Evolutionary conservation across 2,113 vertebrate genomes (phyloP).

Genomic region (Mesoclemmys tuberculata): DNA sequence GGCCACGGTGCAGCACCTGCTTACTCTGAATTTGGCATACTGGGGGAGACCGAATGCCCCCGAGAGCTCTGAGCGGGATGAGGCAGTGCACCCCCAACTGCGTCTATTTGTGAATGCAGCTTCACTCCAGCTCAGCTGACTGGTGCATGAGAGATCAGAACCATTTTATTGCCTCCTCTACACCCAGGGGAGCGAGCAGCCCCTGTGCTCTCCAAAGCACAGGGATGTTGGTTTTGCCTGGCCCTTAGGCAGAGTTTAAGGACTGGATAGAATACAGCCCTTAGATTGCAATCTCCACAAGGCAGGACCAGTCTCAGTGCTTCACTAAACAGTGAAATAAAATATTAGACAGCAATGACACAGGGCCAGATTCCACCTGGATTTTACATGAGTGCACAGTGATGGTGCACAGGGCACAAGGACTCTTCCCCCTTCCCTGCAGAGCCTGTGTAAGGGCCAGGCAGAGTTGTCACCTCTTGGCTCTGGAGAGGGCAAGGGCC

Average conservation of each 20-base stretch:
- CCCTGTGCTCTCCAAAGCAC: background rate
- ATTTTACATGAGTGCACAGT: background rate
- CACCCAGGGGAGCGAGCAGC: background rate
- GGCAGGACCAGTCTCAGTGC: background rate
- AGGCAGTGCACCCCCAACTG: background rate
- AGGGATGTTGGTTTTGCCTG: background rate
- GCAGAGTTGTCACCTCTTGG: background rate
- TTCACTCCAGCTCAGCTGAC: background rate
- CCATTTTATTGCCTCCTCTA: background rate
- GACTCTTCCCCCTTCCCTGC: background rate
- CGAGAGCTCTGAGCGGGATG: background rate
- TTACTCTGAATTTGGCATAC: background rate
- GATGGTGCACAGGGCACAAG: background rate
- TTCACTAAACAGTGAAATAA: background rate
- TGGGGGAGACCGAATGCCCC: background rate
- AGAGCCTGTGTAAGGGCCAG: background rate
- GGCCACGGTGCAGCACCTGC: background rate
- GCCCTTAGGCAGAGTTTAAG: too few relatives aligned
- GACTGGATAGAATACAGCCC: too few relatives aligned
- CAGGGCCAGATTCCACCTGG: background rate
- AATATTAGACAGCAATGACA: background rate
- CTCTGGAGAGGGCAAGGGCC: background rate
- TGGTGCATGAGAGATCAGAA: background rate
- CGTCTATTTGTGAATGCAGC: background rate
- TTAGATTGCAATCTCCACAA: background rate